A percentile compares a stretch with the other conserved stretches of the same genome.
phyloP scores from a whole-genome alignment of 2,797 vertebrate genomes.

The Myotis daubentonii region DNA sequence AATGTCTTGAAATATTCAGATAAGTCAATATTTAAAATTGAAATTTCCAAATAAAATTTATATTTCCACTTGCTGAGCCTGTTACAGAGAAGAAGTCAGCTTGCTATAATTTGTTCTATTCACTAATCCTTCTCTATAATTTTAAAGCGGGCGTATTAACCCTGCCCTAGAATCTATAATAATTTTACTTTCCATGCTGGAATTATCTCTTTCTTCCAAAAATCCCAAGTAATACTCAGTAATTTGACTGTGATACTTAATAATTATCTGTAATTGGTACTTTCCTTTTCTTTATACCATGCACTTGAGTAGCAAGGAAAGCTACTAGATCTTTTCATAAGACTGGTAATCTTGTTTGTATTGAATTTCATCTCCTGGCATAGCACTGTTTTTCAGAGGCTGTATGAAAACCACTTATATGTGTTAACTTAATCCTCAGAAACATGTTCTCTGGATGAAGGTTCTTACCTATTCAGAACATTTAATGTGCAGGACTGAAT shows the following conservation, averaged over 20 bases:
- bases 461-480: background rate
- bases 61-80: background rate
- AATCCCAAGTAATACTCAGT: slow-evolving; percentile 19
- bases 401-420: background rate
- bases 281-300: background rate
- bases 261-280: slow-evolving; percentile 4
- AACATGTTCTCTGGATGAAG: background rate
- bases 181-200: slow-evolving; percentile 46
- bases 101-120: background rate
- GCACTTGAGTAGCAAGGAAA: background rate
- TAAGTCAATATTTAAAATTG: background rate
- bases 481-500: background rate
- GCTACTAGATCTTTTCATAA: background rate
- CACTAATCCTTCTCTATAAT: background rate
- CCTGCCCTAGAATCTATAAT: background rate
- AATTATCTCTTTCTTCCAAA: slow-evolving; percentile 30
- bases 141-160: background rate
- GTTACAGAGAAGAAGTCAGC: background rate
- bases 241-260: slow-evolving; percentile 14
- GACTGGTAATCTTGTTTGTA: background rate
- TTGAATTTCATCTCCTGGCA: background rate
- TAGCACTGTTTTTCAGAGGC: background rate
- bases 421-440: slow-evolving; percentile 29
- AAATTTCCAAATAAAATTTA: background rate
- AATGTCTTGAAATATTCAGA: background rate